Evolutionary conservation across 2,797 vertebrate species (phyloP).

Genomic region (Danio kyathit): DNA sequence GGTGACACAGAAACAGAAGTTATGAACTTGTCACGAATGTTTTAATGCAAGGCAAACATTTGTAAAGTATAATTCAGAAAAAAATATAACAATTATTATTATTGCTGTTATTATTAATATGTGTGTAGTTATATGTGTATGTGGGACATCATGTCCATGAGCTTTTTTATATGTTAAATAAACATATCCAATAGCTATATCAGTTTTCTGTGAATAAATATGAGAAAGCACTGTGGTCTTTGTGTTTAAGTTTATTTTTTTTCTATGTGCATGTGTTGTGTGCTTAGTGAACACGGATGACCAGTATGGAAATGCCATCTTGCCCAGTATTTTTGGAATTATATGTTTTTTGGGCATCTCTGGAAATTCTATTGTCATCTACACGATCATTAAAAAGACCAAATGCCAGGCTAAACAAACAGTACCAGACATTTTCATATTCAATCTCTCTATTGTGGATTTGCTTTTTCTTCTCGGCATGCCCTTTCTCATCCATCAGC

Average conservation of each 20-base stretch:
- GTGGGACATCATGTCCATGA: no score
- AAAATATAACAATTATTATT: no score
- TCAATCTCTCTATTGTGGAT: slow-evolving; percentile 86
- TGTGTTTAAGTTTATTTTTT: no score
- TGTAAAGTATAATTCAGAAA: no score
- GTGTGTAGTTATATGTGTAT: no score
- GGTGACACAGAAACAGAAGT: neutral
- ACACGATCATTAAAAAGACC: slow-evolving; percentile 86
- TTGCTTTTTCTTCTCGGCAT: slow-evolving; percentile 87
- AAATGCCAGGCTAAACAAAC: slow-evolving; percentile 82
- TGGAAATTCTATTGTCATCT: slow-evolving; percentile 85
- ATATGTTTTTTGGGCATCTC: slow-evolving; percentile 86
- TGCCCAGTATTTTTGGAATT: slow-evolving; percentile 84
- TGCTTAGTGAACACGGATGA: slow-evolving; percentile 62
- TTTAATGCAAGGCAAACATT: no score
- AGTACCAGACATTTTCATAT: slow-evolving; percentile 86
- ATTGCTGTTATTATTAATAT: no score
- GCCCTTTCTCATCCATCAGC: slow-evolving; percentile 90
- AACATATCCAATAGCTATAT: no score
- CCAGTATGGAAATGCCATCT: slow-evolving; percentile 76
- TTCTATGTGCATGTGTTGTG: slow-evolving; percentile 10
- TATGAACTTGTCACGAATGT: no score
- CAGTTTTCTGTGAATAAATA: no score
- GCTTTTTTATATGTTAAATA: no score
- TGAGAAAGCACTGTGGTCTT: no score